Conservation (phyloP, 2,113 vertebrate genomes). For the Anhinga rufa region DNA sequence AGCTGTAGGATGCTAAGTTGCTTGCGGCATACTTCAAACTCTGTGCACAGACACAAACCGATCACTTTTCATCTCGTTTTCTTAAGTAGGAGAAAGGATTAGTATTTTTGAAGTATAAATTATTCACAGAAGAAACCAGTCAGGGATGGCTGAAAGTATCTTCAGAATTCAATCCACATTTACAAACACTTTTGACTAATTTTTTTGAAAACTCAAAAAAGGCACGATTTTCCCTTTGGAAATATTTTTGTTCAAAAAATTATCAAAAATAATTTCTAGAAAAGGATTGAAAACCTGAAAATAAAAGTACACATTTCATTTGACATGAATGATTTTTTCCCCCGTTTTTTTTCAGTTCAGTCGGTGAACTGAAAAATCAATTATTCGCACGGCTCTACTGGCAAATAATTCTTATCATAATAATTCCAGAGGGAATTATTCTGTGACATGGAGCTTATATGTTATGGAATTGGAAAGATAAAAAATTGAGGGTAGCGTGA, state of each 20-base stretch:
- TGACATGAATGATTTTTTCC: neutral
- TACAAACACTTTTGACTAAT: neutral
- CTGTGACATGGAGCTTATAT: neutral
- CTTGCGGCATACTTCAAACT: neutral
- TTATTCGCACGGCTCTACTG: neutral
- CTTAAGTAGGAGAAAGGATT: neutral
- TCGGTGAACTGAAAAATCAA: conserved; percentile 18
- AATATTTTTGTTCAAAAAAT: neutral
- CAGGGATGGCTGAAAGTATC: neutral
- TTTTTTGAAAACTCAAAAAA: neutral
- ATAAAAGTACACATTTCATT: neutral
- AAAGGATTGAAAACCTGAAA: neutral
- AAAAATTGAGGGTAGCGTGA: neutral
- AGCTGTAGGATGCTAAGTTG: neutral
- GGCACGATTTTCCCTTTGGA: neutral
- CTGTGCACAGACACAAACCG: neutral
- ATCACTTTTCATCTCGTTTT: neutral
- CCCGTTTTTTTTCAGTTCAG: neutral
- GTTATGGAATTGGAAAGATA: neutral
- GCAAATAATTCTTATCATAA: conserved; percentile 15
- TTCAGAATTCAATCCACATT: neutral
- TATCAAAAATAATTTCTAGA: neutral
- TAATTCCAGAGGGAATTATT: conserved; percentile 25
- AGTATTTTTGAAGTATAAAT: neutral
- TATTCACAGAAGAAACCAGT: neutral